A percentile compares a stretch with the other conserved stretches of the same genome.
phyloP scores from a whole-genome alignment of 2,797 vertebrate genomes.

The Lepilemur ruficaudatus region DNA sequence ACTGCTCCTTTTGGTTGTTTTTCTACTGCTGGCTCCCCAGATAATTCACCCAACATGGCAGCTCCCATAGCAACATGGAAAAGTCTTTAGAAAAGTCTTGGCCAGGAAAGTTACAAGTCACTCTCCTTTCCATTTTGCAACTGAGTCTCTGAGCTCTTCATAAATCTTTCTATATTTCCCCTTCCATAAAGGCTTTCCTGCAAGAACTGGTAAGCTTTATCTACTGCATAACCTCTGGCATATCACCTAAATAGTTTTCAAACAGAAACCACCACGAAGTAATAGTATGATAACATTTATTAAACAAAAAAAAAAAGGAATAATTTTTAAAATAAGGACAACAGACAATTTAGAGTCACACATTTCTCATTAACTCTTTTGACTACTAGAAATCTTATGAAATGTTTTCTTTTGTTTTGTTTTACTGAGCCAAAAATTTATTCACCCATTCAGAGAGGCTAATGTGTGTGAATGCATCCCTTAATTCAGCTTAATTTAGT shows the following conservation, averaged over 20 bases:
- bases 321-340: not conserved
- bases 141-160: not conserved
- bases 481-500: not conserved
- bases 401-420: not conserved
- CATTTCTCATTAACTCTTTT: not conserved
- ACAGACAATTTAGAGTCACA: not conserved
- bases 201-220: not conserved
- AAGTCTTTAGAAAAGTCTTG: not conserved
- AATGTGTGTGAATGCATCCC: not conserved
- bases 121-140: not conserved
- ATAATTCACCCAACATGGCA: not conserved
- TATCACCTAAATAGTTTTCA: not conserved
- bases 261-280: not conserved
- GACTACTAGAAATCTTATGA: not conserved
- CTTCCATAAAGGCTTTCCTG: not conserved
- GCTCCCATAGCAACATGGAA: not conserved
- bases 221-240: not conserved
- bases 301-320: not conserved
- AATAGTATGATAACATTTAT: not conserved
- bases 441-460: not conserved
- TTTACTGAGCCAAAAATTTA: not conserved
- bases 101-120: not conserved
- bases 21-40: not conserved
- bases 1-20: not conserved
- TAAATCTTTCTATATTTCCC: not conserved